Base-by-base conservation (phyloP, 2,113 vertebrate species). In the Notarius lentiginosus region DNA sequence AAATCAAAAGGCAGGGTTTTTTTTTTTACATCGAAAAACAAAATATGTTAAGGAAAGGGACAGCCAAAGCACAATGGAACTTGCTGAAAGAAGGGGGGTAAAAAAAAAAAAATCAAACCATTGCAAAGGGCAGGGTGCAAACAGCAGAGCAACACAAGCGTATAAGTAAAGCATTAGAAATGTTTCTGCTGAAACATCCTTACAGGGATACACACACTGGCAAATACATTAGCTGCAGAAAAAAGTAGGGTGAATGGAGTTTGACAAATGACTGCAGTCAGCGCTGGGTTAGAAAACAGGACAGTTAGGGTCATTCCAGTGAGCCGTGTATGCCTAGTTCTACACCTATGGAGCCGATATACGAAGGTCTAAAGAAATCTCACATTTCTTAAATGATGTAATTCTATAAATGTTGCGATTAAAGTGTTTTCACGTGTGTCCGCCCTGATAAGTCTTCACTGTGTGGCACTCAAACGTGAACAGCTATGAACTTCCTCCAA, bases 41-140 rank as follows among this genome's bases (percentile, higher is more conserved):
- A 20, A 22, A 0, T 90, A 89, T 88, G 90, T 92, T 91, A 87
- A 92, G 91, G 79, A 94, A 89, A 93, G 83, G 79, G 17, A 92
- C 93, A 94, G 93, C 92, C 93, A 94, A 89, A 94, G 93, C 90
- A 92, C 77, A 94, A 91, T 90, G 77, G 80, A 93, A 93, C 90
- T 90, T 91, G 90, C 91, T 91, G 90, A 53, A 87, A 49, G 80
- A 63, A 34, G 34, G 34, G 34, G 34, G 34, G 34, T 51, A n/a
- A 56, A 27, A 27, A 14, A 63, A 86, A 90, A 84, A 89, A 91
- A 68, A 76, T 65, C 90, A 61, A 86, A 22, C 53, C 27, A 66
- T 27, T 24, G 22, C 53, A 8, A 87, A 75, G 66, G 68, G 30
- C 66, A 76, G 72, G 55, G 27, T 77, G 82, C 90, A 82, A 90